Base-by-base conservation (phyloP, 2,888 invertebrate species). In the Idaea aversata region DNA sequence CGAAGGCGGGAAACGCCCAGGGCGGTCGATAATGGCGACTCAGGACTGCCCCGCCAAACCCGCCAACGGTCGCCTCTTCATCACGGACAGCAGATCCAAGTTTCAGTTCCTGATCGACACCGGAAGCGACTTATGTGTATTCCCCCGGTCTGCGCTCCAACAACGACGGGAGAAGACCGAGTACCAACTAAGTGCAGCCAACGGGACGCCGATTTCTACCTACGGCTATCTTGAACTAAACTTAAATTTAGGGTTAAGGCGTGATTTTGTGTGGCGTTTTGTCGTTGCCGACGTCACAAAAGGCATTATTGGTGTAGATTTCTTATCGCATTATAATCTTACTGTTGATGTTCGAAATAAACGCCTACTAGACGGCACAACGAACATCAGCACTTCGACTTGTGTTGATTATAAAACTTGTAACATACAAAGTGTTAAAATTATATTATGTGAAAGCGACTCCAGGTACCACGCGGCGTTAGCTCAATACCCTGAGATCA, bases 281-380 rank as follows among this genome's bases (percentile, higher is more conserved):
- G 69, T 75, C 0, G 67, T 86, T 4, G 84, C 82, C 0, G 80
- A 84, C 57, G 78, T 82, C 0, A 60, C 77, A 0, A 76, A 73
- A 59, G 77, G 83, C 0, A 84, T 85, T 13, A 83, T 84, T 34
- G 80, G 81, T 3, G 80, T 76, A 5, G 81, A 84, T 67, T 83
- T 86, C 59, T 65, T 84, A n/a, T 59, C 61, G 0, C 72, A 74
- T 63, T 84, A 73, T 62, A 73, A 75, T 13, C 68, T 85, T 0
- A 66, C 85, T 0, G 78, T 81, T 0, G 83, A 85, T 63, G 58
- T 78, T 4, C 64, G 72, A 2, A 71, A 77, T 47, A 67, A 70
- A 0, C 70, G 75, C 3, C 62, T 85, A 0, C 59, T 79, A 0
- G 75, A 76, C 57, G 63, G 64, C 0, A 6, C 47, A 0, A 77